These are phyloP conservation scores for Chelonus insularis DNA, from an alignment of 1,140 invertebrate species.

Conservation along the genomic window DNA sequence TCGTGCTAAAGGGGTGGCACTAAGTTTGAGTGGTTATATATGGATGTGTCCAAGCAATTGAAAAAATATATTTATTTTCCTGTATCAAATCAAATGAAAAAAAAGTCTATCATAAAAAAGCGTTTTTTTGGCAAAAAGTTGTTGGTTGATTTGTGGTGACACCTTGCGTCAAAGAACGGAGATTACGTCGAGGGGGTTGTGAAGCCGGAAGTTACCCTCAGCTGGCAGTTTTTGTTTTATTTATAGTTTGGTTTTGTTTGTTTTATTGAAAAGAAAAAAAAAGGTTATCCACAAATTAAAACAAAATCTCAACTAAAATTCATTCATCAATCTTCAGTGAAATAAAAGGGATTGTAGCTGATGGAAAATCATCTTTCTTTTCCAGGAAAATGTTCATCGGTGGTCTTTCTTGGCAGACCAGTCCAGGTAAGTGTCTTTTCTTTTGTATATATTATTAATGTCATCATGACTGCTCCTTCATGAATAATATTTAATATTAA, in stretches of 20 bases:
- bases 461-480: too few relatives aligned
- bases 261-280: too few relatives aligned
- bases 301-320: too few relatives aligned
- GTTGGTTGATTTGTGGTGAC: constrained; percentile 55
- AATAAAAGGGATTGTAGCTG: background rate
- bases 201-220: constrained; percentile 46
- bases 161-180: constrained; percentile 45
- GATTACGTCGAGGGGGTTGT: constrained; percentile 42
- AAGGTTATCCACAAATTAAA: too few relatives aligned
- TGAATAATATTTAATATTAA: too few relatives aligned
- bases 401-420: constrained; percentile 98
- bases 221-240: constrained; percentile 39
- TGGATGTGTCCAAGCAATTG: too few relatives aligned
- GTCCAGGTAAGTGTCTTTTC: constrained; percentile 92
- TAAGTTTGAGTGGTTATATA: too few relatives aligned
- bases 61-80: too few relatives aligned
- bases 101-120: too few relatives aligned
- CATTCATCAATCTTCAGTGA: background rate
- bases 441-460: too few relatives aligned
- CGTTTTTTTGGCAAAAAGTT: constrained; percentile 33
- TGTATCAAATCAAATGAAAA: too few relatives aligned
- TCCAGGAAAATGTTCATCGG: constrained; percentile 99
- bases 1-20: too few relatives aligned
- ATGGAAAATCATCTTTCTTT: constrained; percentile 58
- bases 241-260: background rate